Base-by-base conservation (phyloP, 2,888 invertebrate species). In the Lysandra bellargus region DNA sequence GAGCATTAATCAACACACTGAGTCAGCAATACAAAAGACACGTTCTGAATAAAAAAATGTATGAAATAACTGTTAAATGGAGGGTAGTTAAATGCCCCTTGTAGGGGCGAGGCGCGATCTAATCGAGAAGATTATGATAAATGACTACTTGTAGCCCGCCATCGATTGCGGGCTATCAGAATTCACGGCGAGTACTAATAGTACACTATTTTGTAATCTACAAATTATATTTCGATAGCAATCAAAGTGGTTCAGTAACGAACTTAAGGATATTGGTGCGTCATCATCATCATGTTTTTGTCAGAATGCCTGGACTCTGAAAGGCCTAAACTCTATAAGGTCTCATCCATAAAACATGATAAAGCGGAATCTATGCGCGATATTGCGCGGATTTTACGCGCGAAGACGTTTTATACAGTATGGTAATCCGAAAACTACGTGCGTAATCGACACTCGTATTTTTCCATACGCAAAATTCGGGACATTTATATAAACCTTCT, bases 81-180 rank as follows among this genome's bases (percentile, higher is more conserved):
- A 92, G 93, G 93, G 93, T 91, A 89, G 89, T 88, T 91, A 90
- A 90, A 88, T 88, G 88, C 88, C 87, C 89, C 87, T 85, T 87
- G 83, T 87, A 89, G 91, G 79, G 90, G 91, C 88, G 89, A 88
- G 92, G 89, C 90, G 91, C 89, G 92, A 91, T 90, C 87, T 91
- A 91, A 93, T 92, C 92, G 90, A 88, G 88, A 89, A 90, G 92
- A 93, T 93, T 93, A 93, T 93, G 94, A 93, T 93, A 89, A 92
- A 94, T 91, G 92, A 89, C 89, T 85, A 81, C 84, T 85, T 86
- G 84, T 82, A 80, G 23, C 75, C 80, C 64, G 79, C 82, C 83
- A 80, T 85, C 84, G 86, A 83, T 84, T 84, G 84, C 84, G 80
- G 83, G 84, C 83, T 84, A 82, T 78, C 40, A 79, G 74, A 79